Evolutionary conservation across 2,888 invertebrate genomes (phyloP).

Genomic region (Salticus scenicus): DNA sequence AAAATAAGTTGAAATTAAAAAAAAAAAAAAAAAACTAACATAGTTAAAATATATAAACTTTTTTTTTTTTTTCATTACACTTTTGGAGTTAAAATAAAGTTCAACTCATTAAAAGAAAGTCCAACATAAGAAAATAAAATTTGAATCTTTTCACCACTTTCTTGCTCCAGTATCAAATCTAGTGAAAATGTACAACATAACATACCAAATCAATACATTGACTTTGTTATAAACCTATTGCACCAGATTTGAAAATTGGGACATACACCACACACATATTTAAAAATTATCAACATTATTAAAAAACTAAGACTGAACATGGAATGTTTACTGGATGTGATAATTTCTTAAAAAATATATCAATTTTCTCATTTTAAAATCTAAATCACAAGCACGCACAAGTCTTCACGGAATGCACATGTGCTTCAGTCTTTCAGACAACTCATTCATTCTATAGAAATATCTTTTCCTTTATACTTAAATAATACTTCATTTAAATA

Average conservation of each 20-base stretch:
- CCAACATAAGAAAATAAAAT: too few species aligned
- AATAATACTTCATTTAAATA: slow-evolving; percentile 57
- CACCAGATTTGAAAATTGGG: slow-evolving; percentile 20
- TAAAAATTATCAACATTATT: slow-evolving; percentile 30
- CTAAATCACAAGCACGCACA: slow-evolving; percentile 49
- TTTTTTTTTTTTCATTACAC: too few species aligned
- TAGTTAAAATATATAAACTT: neutral
- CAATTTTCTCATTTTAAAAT: slow-evolving; percentile 47
- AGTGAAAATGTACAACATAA: slow-evolving; percentile 7
- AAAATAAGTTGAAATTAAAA: neutral
- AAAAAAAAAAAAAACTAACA: neutral
- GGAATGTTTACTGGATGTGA: slow-evolving; percentile 50
- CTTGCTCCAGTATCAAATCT: slow-evolving; percentile 2
- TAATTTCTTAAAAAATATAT: slow-evolving; percentile 50
- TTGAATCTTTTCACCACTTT: neutral
- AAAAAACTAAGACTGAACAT: slow-evolving; percentile 45
- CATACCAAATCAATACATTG: neutral
- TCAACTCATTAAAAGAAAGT: too few species aligned
- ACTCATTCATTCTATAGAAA: slow-evolving; percentile 51
- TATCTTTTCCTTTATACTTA: slow-evolving; percentile 39
- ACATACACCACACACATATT: slow-evolving; percentile 33
- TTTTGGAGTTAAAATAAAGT: too few species aligned
- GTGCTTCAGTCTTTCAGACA: slow-evolving; percentile 19
- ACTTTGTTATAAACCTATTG: slow-evolving; percentile 18
- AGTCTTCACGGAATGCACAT: slow-evolving; percentile 29